Evolutionary conservation across 2,888 invertebrate genomes (phyloP).

Genomic region (Scaptomyza polygonia): DNA sequence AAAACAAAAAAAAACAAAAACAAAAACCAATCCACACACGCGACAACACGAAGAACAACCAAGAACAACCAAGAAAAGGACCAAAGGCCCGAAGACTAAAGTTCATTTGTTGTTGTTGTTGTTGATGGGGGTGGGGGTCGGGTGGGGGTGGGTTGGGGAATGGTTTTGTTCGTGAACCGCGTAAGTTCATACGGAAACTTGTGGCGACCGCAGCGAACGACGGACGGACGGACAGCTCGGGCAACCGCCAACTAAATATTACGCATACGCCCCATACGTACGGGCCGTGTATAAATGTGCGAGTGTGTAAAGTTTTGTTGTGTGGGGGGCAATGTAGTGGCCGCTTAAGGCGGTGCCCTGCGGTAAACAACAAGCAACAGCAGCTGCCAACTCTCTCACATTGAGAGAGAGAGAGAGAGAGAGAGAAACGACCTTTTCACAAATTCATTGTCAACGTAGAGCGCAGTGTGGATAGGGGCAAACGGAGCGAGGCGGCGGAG

Average conservation of each 20-base stretch:
- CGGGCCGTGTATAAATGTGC: constrained; percentile 39
- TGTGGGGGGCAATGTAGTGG: constrained; percentile 1
- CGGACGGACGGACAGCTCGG: constrained; percentile 13
- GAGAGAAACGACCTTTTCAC: constrained; percentile 58
- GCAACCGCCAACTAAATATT: constrained; percentile 57
- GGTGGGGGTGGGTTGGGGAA: too few relatives aligned
- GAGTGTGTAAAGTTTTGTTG: neutral
- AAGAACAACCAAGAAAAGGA: constrained; percentile 20
- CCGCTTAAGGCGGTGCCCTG: neutral
- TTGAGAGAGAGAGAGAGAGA: constrained; percentile 30
- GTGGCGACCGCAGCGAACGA: constrained; percentile 70
- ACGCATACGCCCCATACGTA: constrained; percentile 61
- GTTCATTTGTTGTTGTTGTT: neutral
- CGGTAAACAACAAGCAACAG: constrained; percentile 22
- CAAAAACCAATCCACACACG: constrained; percentile 53
- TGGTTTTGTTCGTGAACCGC: constrained; percentile 43
- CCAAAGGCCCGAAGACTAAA: constrained; percentile 7
- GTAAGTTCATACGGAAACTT: constrained; percentile 68
- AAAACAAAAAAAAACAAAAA: constrained; percentile 66
- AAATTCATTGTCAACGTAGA: constrained; percentile 70
- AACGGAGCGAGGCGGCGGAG: neutral
- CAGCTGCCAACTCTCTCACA: constrained; percentile 71
- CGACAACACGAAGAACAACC: constrained; percentile 19
- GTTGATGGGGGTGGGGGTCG: too few relatives aligned
- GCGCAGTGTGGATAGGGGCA: neutral